These are phyloP conservation scores for Drosophila setosimentum DNA, from an alignment of 2,888 invertebrate genomes.

Conservation along the genomic window DNA sequence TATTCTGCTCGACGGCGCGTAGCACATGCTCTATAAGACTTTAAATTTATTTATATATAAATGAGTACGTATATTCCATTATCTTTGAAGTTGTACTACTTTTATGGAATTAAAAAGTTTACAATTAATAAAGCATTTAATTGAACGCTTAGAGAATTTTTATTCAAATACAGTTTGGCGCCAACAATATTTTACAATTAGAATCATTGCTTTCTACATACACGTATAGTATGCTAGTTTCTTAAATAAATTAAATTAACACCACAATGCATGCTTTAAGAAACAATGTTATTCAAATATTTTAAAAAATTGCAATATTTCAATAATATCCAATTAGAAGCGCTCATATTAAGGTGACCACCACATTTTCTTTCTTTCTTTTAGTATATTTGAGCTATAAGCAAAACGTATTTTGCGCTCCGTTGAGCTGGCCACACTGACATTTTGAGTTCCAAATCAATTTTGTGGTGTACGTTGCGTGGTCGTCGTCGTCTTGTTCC, in stretches of 20 bases:
- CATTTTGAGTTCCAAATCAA: conserved; percentile 64
- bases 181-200: not conserved
- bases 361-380: not conserved
- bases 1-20: not conserved
- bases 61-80: not conserved
- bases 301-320: not conserved
- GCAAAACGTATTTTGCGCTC: not conserved
- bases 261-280: not conserved
- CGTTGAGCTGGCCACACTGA: conserved; percentile 34
- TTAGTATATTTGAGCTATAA: conserved; percentile 21
- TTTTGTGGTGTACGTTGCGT: conserved; percentile 81
- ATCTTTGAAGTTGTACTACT: not conserved
- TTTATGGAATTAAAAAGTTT: not conserved
- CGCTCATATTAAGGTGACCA: not conserved
- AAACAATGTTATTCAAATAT: not conserved
- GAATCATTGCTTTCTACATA: conserved; percentile 21
- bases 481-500: conserved; percentile 81
- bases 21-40: not conserved
- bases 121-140: not conserved
- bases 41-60: not conserved
- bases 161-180: not conserved
- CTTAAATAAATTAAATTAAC: not conserved
- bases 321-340: not conserved
- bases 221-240: not conserved
- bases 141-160: not conserved